A percentile compares a stretch with the other conserved stretches of the same genome.
phyloP scores from a whole-genome alignment of 30 jellyfish, hydroid and myxozoan species.

The Pelagia noctiluca region DNA sequence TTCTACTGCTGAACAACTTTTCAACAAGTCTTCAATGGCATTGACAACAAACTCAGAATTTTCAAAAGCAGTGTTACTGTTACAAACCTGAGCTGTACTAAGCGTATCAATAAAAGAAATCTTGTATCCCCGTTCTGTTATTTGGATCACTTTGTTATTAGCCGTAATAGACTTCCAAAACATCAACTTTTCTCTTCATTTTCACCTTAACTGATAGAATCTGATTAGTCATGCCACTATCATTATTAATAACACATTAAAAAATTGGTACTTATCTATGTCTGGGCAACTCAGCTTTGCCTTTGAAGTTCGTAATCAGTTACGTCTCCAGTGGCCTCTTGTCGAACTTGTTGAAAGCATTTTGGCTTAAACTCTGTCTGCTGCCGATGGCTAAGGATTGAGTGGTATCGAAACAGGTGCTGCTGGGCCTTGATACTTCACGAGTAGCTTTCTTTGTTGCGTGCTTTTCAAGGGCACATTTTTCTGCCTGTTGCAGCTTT shows the following conservation, averaged over 20 bases:
- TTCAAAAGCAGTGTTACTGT: not conserved
- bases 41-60: not conserved
- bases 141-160: too few relatives aligned
- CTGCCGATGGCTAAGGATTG: not conserved
- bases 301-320: not conserved
- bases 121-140: not conserved
- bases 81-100: too few relatives aligned
- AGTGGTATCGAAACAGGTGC: too few relatives aligned
- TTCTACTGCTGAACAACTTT: constrained; percentile 3
- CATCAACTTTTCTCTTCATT: not conserved
- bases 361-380: not conserved
- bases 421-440: too few relatives aligned
- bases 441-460: not conserved
- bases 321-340: not conserved
- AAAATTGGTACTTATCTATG: not conserved
- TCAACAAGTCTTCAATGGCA: not conserved
- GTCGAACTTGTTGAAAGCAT: not conserved
- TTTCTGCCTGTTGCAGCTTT: not conserved
- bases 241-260: not conserved
- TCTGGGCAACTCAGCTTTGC: not conserved
- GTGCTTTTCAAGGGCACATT: not conserved
- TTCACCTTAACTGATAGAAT: not conserved
- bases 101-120: not conserved
- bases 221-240: not conserved
- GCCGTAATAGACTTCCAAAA: not conserved